Percentiles rank a stretch among this genome's conserved stretches.
Conservation (phyloP, 2,888 invertebrate genomes). For the Tenthredo scrophulariae region DNA sequence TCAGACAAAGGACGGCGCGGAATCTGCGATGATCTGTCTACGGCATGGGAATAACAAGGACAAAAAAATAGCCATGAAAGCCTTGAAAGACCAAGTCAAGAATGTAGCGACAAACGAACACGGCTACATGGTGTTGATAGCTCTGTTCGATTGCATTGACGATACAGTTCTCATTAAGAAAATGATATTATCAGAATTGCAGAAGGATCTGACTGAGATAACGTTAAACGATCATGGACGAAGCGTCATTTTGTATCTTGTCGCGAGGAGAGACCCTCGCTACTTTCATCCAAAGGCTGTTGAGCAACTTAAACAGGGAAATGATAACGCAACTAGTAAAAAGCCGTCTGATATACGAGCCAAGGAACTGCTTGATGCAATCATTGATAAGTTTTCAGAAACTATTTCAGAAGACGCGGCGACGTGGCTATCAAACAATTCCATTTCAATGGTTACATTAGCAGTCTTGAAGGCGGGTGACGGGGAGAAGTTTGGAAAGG, state of each 20-base stretch:
- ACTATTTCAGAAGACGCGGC: constrained; percentile 81
- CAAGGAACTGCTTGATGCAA: constrained; percentile 85
- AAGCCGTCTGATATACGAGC: constrained; percentile 85
- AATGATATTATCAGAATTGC: constrained; percentile 85
- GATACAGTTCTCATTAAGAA: constrained; percentile 95
- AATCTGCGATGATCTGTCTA: constrained; percentile 90
- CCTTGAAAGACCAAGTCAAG: constrained; percentile 90
- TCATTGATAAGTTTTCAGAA: constrained; percentile 82
- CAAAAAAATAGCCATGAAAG: constrained; percentile 91
- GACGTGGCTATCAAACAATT: constrained; percentile 85
- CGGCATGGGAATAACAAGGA: constrained; percentile 93
- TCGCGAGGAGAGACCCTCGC: constrained; percentile 89
- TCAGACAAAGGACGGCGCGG: constrained; percentile 91
- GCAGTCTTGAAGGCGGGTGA: constrained; percentile 85
- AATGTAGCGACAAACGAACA: constrained; percentile 92
- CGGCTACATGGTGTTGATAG: constrained; percentile 90
- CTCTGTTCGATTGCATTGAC: constrained; percentile 93
- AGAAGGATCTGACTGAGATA: constrained; percentile 83
- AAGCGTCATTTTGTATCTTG: constrained; percentile 92
- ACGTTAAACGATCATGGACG: constrained; percentile 90
- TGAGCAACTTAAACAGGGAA: constrained; percentile 87
- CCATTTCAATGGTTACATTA: constrained; percentile 85
- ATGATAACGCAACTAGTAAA: constrained; percentile 86
- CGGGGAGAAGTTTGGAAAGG: constrained; percentile 76
- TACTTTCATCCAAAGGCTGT: constrained; percentile 92